Conservation (phyloP, 2,888 invertebrate species). For the Cinara cedri region DNA sequence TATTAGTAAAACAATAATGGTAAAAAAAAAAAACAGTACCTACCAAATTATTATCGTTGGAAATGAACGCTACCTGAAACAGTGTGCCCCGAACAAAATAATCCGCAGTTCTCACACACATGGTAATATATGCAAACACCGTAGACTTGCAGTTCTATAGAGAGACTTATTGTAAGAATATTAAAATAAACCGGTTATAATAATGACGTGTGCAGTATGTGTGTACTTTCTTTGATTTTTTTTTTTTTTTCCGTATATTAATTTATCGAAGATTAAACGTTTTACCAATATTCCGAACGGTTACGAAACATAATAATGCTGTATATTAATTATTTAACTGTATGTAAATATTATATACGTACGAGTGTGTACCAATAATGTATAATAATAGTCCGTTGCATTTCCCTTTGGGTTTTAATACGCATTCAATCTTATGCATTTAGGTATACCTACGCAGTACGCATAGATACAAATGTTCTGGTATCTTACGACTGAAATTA, state of each 20-base stretch:
- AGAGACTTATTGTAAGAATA: not conserved
- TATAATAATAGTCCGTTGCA: conserved; percentile 23
- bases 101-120: no score
- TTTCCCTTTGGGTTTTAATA: conserved; percentile 17
- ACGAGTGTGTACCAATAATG: not conserved
- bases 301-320: conserved; percentile 6
- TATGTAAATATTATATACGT: not conserved
- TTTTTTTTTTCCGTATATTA: not conserved
- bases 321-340: not conserved
- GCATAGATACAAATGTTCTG: no score
- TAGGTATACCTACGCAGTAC: no score
- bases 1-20: no score
- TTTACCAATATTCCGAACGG: not conserved
- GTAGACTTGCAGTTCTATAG: no score
- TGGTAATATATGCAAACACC: not conserved
- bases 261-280: conserved; percentile 14
- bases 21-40: no score
- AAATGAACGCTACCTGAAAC: no score
- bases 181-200: conserved; percentile 12
- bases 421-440: not conserved
- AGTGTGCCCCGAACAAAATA: no score
- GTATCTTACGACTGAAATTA: no score
- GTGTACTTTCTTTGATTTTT: not conserved
- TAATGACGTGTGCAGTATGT: no score
- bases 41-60: no score